Base-by-base conservation (phyloP, 1,140 invertebrate genomes). In the Neocloeon triangulifer region DNA sequence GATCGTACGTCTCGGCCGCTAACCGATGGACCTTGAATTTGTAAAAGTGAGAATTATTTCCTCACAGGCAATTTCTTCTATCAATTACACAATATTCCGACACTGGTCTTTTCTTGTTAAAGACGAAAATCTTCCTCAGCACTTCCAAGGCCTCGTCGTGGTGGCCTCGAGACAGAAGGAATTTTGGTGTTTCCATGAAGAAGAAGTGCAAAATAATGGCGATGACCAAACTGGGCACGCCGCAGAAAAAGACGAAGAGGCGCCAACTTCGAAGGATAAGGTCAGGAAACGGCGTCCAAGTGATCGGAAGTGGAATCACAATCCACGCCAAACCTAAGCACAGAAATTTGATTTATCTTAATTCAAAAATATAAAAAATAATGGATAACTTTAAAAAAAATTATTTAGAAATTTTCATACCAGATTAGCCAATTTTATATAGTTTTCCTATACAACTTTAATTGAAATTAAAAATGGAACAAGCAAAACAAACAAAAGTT, bases 181-280 rank as follows among this genome's bases (percentile, higher is more conserved):
- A 85, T 46, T 81, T 82, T 1, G 80, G 79, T 48, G 77, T 84
- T 51, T 85, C 80, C 3, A 79, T 80, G 53, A 85, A 79, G 17
- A 65, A 59, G 33, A 76, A 58, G 2, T 82, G 56, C 62, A 78
- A 18, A 70, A 53, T 14, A 62, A 66, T 8, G 73, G 33, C 68
- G 40, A 61, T 57, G 3, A 61, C 29, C 14, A 72, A 37, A 18
- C 62, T 71, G 0, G 71, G 71, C 2, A 73, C 40, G 2, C 67
- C 64, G 44, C 69, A 73, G 1, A 70, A 53, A 0, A 66, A 60
- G 2, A 75, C 69, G 45, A 75, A 77, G 49, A 73, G 59, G 51
- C 75, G 73, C 73, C 73, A 77, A 8, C 71, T 74, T 39, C 69
- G 63, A 45, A 69, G 75, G 9, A 63, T 59, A 46, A 73, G 73